Conservation (phyloP, 2,888 invertebrate species). For the Tetranychus piercei region DNA sequence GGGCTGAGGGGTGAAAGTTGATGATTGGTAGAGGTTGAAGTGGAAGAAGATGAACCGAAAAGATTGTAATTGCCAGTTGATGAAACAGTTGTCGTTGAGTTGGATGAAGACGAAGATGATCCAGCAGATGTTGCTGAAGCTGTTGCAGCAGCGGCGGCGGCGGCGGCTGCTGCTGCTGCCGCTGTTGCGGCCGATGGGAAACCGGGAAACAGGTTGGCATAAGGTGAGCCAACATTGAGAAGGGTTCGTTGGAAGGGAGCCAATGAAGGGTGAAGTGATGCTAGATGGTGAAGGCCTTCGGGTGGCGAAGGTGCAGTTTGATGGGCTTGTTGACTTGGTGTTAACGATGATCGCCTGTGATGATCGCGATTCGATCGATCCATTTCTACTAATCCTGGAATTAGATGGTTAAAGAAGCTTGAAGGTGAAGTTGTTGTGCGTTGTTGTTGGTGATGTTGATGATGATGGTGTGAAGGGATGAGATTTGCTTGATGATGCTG, state of each 20-base stretch:
- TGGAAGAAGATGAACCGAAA: neutral
- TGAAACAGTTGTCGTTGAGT: neutral
- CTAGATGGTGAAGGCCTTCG: neutral
- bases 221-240: constrained; percentile 7
- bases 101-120: neutral
- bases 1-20: neutral
- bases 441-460: neutral
- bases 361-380: neutral
- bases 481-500: neutral
- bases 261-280: constrained; percentile 1
- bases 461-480: neutral
- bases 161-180: neutral
- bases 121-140: neutral
- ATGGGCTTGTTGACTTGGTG: neutral
- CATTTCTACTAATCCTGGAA: neutral
- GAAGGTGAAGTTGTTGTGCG: neutral
- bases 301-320: neutral
- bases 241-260: constrained; percentile 4
- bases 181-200: constrained; percentile 2
- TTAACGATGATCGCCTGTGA: neutral
- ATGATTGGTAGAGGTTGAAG: neutral
- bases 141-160: neutral
- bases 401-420: neutral
- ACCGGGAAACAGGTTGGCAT: constrained; percentile 9
- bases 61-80: neutral